Percentiles rank a stretch among this genome's conserved stretches.
phyloP scores from a whole-genome alignment of 2,797 vertebrate species.

The Sebastes paucispinis region DNA sequence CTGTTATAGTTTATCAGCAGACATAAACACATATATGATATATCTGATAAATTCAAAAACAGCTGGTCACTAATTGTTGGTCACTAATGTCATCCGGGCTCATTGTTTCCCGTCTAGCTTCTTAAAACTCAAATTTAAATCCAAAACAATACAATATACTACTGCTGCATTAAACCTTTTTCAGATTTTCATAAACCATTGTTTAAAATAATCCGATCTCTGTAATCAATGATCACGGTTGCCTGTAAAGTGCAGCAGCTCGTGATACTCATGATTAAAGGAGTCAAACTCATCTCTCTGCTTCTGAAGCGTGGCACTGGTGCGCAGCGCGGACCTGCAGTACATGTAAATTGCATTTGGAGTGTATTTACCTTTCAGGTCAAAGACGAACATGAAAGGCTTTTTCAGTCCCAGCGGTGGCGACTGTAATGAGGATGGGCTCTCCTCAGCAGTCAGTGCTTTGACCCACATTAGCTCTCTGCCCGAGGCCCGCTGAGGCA shows the following conservation, averaged over 20 bases:
- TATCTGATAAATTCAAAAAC: not conserved
- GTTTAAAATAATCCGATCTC: constrained; percentile 16
- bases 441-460: constrained; percentile 54
- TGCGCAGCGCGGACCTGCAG: constrained; percentile 21
- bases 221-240: not conserved
- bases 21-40: not conserved
- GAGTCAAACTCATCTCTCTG: constrained; percentile 7
- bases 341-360: constrained; percentile 49
- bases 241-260: constrained; percentile 7
- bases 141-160: not conserved
- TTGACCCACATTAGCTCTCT: constrained; percentile 69
- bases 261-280: constrained; percentile 22
- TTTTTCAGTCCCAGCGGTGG: constrained; percentile 43
- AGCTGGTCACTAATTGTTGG: not conserved
- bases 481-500: constrained; percentile 41
- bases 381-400: constrained; percentile 65
- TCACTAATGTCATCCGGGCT: not conserved
- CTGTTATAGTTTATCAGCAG: not conserved
- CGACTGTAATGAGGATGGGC: constrained; percentile 53
- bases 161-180: not conserved
- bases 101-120: not conserved
- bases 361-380: constrained; percentile 71
- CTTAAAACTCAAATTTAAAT: not conserved
- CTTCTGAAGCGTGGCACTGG: constrained; percentile 19
- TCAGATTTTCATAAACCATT: not conserved